Base-by-base conservation (phyloP, 2,113 vertebrate genomes). In the Seriola aureovittata region DNA sequence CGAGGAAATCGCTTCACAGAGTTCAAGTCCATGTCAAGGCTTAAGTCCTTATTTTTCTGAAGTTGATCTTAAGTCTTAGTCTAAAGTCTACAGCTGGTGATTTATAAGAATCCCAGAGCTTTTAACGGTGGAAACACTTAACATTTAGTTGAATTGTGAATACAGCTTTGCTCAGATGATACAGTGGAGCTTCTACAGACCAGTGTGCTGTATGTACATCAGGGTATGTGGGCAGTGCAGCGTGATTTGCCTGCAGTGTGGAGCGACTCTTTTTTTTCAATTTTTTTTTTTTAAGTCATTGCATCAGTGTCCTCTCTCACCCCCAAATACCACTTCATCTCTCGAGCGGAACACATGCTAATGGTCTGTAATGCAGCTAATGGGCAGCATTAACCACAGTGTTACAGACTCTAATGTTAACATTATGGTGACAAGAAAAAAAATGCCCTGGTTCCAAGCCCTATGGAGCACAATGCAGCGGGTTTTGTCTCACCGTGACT, bases 341-440 rank as follows among this genome's bases (percentile, higher is more conserved):
- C 59, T 58, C 5, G 0, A 60, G 34, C 38, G 17, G n/a, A 69
- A 75, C 62, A 72, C 71, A 79, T 79, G 80, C 59, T 81, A 79
- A 89, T 82, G 71, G 78, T 8, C 59, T 44, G 75, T 81, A 84
- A 84, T 80, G 64, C 80, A 64, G 38, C 66, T 77, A 70, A 91
- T 86, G 83, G 75, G 42, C 75, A 77, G 72, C 69, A 87, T 54
- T 60, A 78, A 78, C 32, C 66, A 64, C 44, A 64, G 40, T 71
- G 68, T 79, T 71, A 76, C 21, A 78, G 29, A 66, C 40, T 54
- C 73, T 85, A 25, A 8, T 55, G 80, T 78, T 78, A 52, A 78
- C 40, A 79, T 80, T 57, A 84, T 8, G 32, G 57, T 70, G 59
- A 75, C 55, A 59, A 44, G 14, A 32, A 78, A 82, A 82, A 68